These are phyloP conservation scores for Pollenia angustigena DNA, from an alignment of 2,888 invertebrate genomes.

Conservation along the genomic window DNA sequence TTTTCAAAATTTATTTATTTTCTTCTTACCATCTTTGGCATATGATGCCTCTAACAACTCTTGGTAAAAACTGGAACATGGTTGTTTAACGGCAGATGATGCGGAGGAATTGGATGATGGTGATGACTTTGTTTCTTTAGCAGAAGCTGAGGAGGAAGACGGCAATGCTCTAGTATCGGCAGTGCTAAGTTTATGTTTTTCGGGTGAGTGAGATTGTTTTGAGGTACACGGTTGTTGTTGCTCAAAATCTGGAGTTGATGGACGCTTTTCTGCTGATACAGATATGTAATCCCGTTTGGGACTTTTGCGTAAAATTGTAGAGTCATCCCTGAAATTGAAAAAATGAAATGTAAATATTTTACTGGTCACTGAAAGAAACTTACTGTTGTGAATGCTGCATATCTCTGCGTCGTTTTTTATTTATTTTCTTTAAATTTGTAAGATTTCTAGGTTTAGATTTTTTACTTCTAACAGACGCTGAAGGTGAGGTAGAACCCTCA, in stretches of 20 bases:
- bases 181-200: constrained; percentile 74
- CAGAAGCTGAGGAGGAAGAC: constrained; percentile 69
- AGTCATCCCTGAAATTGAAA: constrained; percentile 53
- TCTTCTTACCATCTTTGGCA: constrained; percentile 80
- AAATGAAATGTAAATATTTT: constrained; percentile 11
- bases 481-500: constrained; percentile 79
- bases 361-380: constrained; percentile 1
- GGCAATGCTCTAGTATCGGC: constrained; percentile 55
- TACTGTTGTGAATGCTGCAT: constrained; percentile 46
- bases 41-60: constrained; percentile 84
- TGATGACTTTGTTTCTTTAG: constrained; percentile 7
- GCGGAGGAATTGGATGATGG: constrained; percentile 22
- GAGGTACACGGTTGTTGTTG: constrained; percentile 81
- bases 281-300: constrained; percentile 77
- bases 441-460: constrained; percentile 74
- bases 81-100: constrained; percentile 75
- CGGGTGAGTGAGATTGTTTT: constrained; percentile 80
- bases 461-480: constrained; percentile 75
- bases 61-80: constrained; percentile 82
- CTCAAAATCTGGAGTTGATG: constrained; percentile 78
- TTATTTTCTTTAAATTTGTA: constrained; percentile 69
- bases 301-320: constrained; percentile 77
- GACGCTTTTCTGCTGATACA: constrained; percentile 67
- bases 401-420: constrained; percentile 79
- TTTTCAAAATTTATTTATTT: neutral